Evolutionary conservation across 2,888 invertebrate species (phyloP), one percentile per base, ranked within the genome.

Genomic region (Rhagium mordax): DNA sequence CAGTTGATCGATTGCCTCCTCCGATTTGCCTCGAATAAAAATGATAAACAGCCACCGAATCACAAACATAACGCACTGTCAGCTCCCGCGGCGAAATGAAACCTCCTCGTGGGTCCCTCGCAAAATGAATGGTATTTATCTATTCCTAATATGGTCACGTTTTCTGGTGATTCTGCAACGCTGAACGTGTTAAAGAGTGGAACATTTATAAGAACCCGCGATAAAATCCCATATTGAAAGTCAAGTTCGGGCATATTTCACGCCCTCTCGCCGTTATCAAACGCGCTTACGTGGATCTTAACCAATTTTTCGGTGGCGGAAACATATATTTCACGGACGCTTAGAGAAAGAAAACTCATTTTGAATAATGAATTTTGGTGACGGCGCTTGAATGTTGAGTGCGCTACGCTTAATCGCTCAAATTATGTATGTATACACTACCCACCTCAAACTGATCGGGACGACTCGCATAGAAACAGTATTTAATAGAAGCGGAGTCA

Each of bases 151-250:
- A 62, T 20, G 47, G 24, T 62, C 61, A 62, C 61, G 61, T 62
- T 48, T n/a, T 21, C 47, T 15, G 55, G 24, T 20, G 61, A 62
- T 62, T 62, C 47, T 47, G 61, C 61, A 7, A 41, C 61, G 20
- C 10, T 21, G 20, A 61, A 67, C 69, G 72, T 68, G 72, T 57
- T 72, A 61, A 68, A 72, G 72, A 67, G 64, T n/a, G n/a, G 72
- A 72, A 69, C 64, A 68, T 72, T 69, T 57, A 72, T 72, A 69
- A 72, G 49, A 49, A 59, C 57, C 61, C 64, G 60, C 60, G 72
- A 73, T 73, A 73, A 65, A 69, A 69, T 69, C 72, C 59, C 72
- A 65, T 69, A 73, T 73, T 73, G 72, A 69, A 71, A 71, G 71
- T 72, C 71, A 67, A 67, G 65, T 71, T 71, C 55, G 60, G 60